phyloP scores from a whole-genome alignment of 92 coral and sea anemone species.

The Micromussa lordhowensis region DNA sequence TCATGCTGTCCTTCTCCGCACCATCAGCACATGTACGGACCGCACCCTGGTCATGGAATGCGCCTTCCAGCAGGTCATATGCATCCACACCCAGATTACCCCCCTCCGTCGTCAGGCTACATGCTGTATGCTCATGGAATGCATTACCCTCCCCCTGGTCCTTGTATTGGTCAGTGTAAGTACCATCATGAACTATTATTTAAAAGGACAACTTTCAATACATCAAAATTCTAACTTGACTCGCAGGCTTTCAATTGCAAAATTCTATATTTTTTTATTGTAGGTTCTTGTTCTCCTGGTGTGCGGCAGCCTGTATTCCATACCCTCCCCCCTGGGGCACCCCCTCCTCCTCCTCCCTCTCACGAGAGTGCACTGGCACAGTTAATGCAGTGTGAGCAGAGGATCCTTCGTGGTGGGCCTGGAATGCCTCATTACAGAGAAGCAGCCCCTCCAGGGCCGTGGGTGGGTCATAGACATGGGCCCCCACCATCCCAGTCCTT shows the following conservation, averaged over 20 bases:
- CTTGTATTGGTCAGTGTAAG: constrained; percentile 65
- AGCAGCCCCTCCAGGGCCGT: constrained; percentile 67
- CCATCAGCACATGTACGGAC: constrained; percentile 76
- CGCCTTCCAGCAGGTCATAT: constrained; percentile 71
- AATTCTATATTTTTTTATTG: background rate
- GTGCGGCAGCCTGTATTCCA: constrained; percentile 52
- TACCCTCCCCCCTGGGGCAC: constrained; percentile 47
- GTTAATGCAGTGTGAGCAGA: constrained; percentile 92
- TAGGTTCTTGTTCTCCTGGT: constrained; percentile 70
- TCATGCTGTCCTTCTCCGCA: constrained; percentile 79
- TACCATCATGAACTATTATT: background rate
- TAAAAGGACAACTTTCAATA: too few relatives aligned
- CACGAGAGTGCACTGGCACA: constrained; percentile 91
- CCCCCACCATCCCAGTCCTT: constrained; percentile 73
- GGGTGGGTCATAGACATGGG: constrained; percentile 74
- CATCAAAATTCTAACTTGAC: too few relatives aligned
- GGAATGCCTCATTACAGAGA: constrained; percentile 74
- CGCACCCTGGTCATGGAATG: constrained; percentile 75
- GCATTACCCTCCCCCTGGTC: constrained; percentile 52
- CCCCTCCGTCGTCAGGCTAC: constrained; percentile 71
- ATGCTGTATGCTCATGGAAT: constrained; percentile 77
- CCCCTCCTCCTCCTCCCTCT: constrained; percentile 48
- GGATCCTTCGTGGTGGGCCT: constrained; percentile 69
- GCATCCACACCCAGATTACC: constrained; percentile 71
- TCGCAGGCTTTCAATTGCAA: background rate